These are phyloP conservation scores for Nomada fucata DNA, from an alignment of 2,888 invertebrate genomes.

Conservation along the genomic window DNA sequence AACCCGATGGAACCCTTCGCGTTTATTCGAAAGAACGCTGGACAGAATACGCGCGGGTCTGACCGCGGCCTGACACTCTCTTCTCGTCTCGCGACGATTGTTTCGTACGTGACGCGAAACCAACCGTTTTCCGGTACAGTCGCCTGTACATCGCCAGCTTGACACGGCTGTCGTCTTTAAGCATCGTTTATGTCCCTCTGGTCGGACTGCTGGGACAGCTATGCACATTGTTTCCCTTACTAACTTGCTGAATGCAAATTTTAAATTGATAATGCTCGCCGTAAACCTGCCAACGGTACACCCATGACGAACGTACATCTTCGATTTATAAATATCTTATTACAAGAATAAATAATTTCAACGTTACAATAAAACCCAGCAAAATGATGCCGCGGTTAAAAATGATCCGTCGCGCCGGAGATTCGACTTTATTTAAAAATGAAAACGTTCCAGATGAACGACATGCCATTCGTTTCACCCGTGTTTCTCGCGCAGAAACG, in stretches of 20 bases:
- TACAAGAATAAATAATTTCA: too few species aligned
- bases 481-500: neutral
- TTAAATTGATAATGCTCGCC: neutral
- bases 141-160: slow-evolving; percentile 13
- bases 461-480: too few species aligned
- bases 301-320: too few species aligned
- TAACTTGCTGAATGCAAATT: slow-evolving; percentile 26
- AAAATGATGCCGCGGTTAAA: too few species aligned
- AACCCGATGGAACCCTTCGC: slow-evolving; percentile 39
- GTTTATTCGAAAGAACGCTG: slow-evolving; percentile 41
- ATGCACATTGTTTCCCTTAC: neutral
- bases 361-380: too few species aligned
- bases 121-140: slow-evolving; percentile 7
- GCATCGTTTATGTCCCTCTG: slow-evolving; percentile 31
- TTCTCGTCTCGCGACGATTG: slow-evolving; percentile 52
- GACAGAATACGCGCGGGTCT: slow-evolving; percentile 47
- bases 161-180: slow-evolving; percentile 38
- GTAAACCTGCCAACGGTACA: neutral
- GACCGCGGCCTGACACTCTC: slow-evolving; percentile 51
- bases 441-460: too few species aligned
- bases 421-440: too few species aligned
- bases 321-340: too few species aligned
- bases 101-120: slow-evolving; percentile 60
- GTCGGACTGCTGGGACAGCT: neutral
- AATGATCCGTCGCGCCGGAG: too few species aligned